Conservation (phyloP, 2,113 vertebrate genomes). For the Elaphurus davidianus region DNA sequence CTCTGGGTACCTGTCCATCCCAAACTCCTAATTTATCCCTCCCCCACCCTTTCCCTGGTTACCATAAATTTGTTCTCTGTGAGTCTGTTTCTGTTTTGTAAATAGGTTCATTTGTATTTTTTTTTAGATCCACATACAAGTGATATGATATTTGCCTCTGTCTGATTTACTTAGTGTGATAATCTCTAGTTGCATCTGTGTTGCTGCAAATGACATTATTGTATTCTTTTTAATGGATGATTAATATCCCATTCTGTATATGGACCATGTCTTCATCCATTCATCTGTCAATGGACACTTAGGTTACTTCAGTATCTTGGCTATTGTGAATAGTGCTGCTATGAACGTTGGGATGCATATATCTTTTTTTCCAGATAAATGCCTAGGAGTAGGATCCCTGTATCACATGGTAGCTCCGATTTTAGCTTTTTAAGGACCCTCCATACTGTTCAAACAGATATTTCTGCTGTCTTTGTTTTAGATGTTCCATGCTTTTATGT, state of each 20-base stretch:
- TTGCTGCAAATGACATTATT: neutral
- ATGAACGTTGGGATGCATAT: neutral
- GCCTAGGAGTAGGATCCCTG: neutral
- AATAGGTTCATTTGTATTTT: neutral
- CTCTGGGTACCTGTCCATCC: neutral
- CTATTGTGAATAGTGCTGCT: neutral
- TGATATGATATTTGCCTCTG: neutral
- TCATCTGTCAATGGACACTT: neutral
- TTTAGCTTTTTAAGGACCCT: neutral
- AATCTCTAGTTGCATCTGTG: neutral
- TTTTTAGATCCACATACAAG: neutral
- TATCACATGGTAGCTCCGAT: rapidly evolving
- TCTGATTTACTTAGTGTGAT: neutral
- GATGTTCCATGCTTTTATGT: neutral
- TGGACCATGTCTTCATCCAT: neutral
- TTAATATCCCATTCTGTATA: neutral
- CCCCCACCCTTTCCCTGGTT: neutral
- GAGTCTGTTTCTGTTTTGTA: neutral
- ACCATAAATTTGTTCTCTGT: neutral
- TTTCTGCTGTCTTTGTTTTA: neutral
- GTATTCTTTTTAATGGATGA: neutral
- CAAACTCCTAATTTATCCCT: neutral
- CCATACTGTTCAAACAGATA: neutral
- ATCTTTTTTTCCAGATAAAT: neutral
- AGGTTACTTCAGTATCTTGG: neutral